Evolutionary conservation across 1,140 invertebrate species (phyloP).

Genomic region (Arctopsyche grandis): DNA sequence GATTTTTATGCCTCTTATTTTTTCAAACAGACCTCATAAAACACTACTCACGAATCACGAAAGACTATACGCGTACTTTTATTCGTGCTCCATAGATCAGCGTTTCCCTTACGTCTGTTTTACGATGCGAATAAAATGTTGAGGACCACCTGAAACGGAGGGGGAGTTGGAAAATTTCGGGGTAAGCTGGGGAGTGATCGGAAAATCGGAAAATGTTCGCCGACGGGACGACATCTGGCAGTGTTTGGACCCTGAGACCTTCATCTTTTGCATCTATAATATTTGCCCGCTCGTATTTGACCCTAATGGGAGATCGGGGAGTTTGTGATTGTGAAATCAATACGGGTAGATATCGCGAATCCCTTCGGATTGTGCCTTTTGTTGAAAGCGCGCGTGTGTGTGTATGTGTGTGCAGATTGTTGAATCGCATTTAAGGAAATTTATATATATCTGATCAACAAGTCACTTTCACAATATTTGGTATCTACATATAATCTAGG

Average conservation of each 20-base stretch:
- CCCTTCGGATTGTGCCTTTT: neutral
- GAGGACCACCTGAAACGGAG: neutral
- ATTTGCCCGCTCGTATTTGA: neutral
- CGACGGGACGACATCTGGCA: neutral
- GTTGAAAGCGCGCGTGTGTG: too few species aligned
- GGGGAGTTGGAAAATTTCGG: neutral
- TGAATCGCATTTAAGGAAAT: too few species aligned
- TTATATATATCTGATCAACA: too few species aligned
- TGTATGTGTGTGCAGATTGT: too few species aligned
- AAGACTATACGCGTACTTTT: neutral
- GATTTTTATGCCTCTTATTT: neutral
- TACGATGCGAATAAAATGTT: too few species aligned
- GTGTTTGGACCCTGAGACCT: neutral
- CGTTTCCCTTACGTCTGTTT: too few species aligned
- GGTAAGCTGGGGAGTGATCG: neutral
- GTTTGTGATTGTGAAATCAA: neutral
- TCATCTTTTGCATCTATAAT: constrained; percentile 1
- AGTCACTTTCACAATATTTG: too few species aligned
- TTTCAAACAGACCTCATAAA: neutral
- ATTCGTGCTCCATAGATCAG: too few species aligned
- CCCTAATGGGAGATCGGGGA: neutral
- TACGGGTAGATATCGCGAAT: neutral
- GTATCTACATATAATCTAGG: too few species aligned
- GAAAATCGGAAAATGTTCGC: neutral
- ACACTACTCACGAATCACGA: neutral